Conservation (phyloP, 2,888 invertebrate genomes). For the Achlya flavicornis region DNA sequence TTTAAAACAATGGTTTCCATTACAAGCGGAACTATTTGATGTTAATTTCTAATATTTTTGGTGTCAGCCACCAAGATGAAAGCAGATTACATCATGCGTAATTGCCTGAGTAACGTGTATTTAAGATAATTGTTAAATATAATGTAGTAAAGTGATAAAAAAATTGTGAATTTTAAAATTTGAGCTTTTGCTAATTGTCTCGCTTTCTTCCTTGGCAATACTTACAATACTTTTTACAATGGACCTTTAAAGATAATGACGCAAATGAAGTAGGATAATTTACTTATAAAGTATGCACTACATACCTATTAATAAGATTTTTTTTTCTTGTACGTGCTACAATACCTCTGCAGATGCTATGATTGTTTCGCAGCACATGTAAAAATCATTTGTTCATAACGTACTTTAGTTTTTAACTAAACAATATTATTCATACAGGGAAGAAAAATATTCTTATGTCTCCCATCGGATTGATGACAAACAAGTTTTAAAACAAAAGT, state of each 20-base stretch:
- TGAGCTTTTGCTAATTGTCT: slow-evolving; percentile 6
- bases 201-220: slow-evolving; percentile 6
- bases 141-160: neutral
- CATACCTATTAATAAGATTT: too few relatives aligned
- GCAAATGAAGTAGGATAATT: neutral
- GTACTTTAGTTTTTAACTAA: too few relatives aligned
- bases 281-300: too few relatives aligned
- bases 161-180: neutral
- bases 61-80: slow-evolving; percentile 11
- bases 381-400: neutral
- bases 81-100: slow-evolving; percentile 12
- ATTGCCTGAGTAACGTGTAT: slow-evolving; percentile 1
- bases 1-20: slow-evolving; percentile 45
- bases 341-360: neutral
- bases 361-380: neutral
- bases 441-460: too few relatives aligned
- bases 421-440: too few relatives aligned
- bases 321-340: neutral
- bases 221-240: neutral
- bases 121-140: neutral
- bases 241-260: neutral
- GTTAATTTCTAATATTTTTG: slow-evolving; percentile 14
- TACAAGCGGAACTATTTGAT: slow-evolving; percentile 26
- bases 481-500: slow-evolving; percentile 62
- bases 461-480: slow-evolving; percentile 15